These are phyloP conservation scores for Benitochromis conjunctus DNA, from an alignment of 2,113 vertebrate genomes.

Conservation along the genomic window DNA sequence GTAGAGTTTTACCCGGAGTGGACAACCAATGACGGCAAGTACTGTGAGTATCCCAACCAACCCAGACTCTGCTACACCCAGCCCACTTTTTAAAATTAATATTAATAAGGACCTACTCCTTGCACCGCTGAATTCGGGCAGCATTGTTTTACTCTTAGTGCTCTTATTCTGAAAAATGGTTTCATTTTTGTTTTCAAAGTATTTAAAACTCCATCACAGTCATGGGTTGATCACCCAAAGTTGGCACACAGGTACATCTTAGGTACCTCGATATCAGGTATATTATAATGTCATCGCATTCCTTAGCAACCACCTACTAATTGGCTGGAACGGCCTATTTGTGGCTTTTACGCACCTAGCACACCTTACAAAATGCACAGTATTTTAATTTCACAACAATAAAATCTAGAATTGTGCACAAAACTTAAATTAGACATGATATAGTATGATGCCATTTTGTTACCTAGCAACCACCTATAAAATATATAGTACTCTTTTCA, in stretches of 20 bases:
- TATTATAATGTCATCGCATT: not conserved
- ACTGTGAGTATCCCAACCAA: constrained; percentile 42
- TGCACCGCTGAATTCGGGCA: not conserved
- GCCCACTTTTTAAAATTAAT: not conserved
- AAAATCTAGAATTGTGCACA: not conserved
- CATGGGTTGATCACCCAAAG: not conserved
- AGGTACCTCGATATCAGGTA: not conserved
- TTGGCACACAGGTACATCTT: not conserved
- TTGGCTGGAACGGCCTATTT: not conserved
- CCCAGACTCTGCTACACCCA: not conserved
- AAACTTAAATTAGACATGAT: too few relatives aligned
- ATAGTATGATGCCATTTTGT: too few relatives aligned
- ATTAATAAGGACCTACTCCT: not conserved
- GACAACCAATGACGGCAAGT: constrained; percentile 9
- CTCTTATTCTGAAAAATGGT: not conserved
- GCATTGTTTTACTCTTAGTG: not conserved
- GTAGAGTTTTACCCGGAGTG: not conserved
- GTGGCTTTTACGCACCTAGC: not conserved
- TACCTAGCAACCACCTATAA: too few relatives aligned
- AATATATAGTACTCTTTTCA: not conserved
- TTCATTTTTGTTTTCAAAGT: not conserved
- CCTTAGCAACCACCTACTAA: not conserved
- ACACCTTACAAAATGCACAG: not conserved
- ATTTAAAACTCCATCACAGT: not conserved
- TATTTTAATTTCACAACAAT: not conserved